Base-by-base conservation (phyloP, 2,113 vertebrate species). In the Coreoperca whiteheadi region DNA sequence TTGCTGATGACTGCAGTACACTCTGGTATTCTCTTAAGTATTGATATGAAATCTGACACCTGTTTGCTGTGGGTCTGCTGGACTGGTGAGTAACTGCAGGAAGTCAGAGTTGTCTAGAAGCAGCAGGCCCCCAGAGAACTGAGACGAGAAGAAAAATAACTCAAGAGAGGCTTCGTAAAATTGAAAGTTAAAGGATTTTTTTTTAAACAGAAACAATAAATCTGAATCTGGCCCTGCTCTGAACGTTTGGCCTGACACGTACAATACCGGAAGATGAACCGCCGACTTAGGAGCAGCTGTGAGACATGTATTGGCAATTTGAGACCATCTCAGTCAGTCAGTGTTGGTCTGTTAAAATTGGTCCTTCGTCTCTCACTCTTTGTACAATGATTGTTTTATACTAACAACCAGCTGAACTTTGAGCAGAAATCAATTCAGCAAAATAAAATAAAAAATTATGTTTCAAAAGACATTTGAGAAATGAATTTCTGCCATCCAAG, bases 151-250 rank as follows among this genome's bases (percentile, higher is more conserved):
- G 72, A 77, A 39, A 54, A 61, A 78, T 25, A 20, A 80, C 50
- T n/a, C 1, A 9, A 41, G 0, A 63, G 60, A 32, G 37, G 28
- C 16, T 37, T 65, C 37, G 59, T 75, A 30, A 75, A 75, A 69
- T 14, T 43, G 11, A 41, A 60, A 56, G 28, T 50, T 48, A 34
- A 85, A 77, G n/a, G 32, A 37, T 9, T 69, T 54, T 48, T 9
- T 69, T 54, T 48, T 70, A 10, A 56, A 48, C 39, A 51, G 1
- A 3, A 28, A 66, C 57, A 64, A 84, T 78, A 74, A 69, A 81
- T 74, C 67, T 56, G 28, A 10, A 32, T 57, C 21, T 59, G 68
- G 9, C 25, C 25, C 28, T 9, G 0, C 2, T 46, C 16, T 32
- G 23, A 43, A 25, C 3, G 3, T 39, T 67, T 53, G 21, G 1